These are phyloP conservation scores for Nyctereutes procyonoides DNA, from an alignment of 2,113 vertebrate species.

Conservation along the genomic window DNA sequence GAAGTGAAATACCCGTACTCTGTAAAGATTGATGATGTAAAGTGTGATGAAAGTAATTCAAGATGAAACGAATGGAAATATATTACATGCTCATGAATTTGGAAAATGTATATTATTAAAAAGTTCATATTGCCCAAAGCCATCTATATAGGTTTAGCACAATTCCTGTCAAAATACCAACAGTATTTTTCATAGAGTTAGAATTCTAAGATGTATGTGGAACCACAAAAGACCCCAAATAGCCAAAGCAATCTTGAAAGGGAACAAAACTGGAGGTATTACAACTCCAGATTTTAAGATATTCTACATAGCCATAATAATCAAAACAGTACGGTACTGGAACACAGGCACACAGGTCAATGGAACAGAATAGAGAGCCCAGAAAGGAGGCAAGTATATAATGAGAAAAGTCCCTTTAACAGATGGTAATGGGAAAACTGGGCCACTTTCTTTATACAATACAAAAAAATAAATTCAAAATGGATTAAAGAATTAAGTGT, in stretches of 20 bases:
- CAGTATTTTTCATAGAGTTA: background rate
- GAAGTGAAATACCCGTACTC: background rate
- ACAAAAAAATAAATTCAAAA: background rate
- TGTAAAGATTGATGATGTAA: background rate
- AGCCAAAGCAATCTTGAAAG: background rate
- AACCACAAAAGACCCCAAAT: background rate
- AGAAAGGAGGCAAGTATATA: background rate
- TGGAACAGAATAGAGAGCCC: background rate
- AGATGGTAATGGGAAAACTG: background rate
- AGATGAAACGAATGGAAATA: background rate
- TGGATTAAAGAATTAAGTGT: background rate
- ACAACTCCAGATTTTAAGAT: background rate
- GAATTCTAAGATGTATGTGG: background rate
- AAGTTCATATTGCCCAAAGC: background rate
- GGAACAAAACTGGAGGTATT: background rate
- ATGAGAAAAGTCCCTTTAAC: background rate
- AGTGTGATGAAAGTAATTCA: background rate
- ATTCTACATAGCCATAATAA: background rate
- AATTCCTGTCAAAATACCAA: background rate
- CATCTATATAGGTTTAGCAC: background rate
- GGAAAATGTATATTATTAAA: background rate
- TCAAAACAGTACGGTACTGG: background rate
- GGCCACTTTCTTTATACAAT: background rate
- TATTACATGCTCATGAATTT: background rate
- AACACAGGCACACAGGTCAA: background rate